Percentiles rank a stretch among this genome's conserved stretches.
phyloP scores from a whole-genome alignment of 2,888 invertebrate species.

The Melipona beecheii region DNA sequence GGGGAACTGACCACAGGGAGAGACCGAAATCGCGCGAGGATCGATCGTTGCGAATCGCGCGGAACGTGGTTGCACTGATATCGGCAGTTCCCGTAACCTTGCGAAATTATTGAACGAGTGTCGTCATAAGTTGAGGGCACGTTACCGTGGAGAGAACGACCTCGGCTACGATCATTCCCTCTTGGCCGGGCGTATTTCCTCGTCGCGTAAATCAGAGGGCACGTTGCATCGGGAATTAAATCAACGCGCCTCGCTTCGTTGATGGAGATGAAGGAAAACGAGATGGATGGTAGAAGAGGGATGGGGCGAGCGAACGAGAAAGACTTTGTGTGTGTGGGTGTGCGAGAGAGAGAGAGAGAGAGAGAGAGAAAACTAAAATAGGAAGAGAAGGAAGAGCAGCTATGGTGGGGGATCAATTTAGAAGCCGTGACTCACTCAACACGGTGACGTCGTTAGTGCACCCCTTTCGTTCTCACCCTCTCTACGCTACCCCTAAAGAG shows the following conservation, averaged over 20 bases:
- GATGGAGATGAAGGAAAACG: constrained; percentile 36
- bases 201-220: constrained; percentile 40
- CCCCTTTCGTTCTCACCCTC: constrained; percentile 47
- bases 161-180: constrained; percentile 32
- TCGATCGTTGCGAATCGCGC: constrained; percentile 63
- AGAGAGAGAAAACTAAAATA: constrained; percentile 15
- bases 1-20: constrained; percentile 1
- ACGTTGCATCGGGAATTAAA: constrained; percentile 57
- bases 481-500: constrained; percentile 31
- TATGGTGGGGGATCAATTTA: constrained; percentile 67
- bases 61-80: constrained; percentile 25
- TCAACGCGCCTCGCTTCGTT: constrained; percentile 45
- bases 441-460: constrained; percentile 70
- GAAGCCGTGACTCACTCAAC: constrained; percentile 71
- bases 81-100: constrained; percentile 59
- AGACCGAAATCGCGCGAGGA: constrained; percentile 36
- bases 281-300: background rate
- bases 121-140: constrained; percentile 12
- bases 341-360: background rate
- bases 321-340: too few relatives aligned
- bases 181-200: constrained; percentile 38
- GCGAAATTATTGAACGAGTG: constrained; percentile 65
- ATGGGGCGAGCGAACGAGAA: background rate
- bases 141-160: constrained; percentile 28
- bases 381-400: constrained; percentile 47